Evolutionary conservation across 2,797 vertebrate genomes (phyloP).

Genomic region (Coracias cyanogaster): DNA sequence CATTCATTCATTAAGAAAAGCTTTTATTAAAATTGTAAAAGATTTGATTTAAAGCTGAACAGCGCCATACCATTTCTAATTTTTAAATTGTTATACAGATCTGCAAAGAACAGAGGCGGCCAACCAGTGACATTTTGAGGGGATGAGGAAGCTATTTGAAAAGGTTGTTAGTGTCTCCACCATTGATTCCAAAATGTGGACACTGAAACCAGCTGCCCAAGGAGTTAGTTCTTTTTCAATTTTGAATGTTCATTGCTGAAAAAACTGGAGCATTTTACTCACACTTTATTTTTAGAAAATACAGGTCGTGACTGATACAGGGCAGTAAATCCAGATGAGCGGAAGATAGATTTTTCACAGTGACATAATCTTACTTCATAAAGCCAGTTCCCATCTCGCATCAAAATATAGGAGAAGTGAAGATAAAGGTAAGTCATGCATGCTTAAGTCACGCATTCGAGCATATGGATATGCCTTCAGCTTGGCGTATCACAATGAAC

Average conservation of each 20-base stretch:
- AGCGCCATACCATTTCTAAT: neutral
- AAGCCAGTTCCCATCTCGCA: neutral
- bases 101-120: neutral
- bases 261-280: neutral
- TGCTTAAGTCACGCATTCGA: accelerated
- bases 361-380: neutral
- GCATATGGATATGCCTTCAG: neutral
- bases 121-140: neutral
- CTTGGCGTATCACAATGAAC: neutral
- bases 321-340: neutral
- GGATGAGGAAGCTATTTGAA: neutral
- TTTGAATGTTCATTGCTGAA: neutral
- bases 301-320: neutral
- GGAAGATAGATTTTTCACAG: neutral
- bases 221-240: neutral
- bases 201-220: neutral
- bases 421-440: neutral
- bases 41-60: neutral
- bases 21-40: neutral
- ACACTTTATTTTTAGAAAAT: neutral
- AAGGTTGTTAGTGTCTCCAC: neutral
- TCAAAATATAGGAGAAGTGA: neutral
- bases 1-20: neutral
- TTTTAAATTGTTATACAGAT: neutral
- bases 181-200: neutral